Conservation (phyloP, 2,113 vertebrate species). For the Furnarius figulus region DNA sequence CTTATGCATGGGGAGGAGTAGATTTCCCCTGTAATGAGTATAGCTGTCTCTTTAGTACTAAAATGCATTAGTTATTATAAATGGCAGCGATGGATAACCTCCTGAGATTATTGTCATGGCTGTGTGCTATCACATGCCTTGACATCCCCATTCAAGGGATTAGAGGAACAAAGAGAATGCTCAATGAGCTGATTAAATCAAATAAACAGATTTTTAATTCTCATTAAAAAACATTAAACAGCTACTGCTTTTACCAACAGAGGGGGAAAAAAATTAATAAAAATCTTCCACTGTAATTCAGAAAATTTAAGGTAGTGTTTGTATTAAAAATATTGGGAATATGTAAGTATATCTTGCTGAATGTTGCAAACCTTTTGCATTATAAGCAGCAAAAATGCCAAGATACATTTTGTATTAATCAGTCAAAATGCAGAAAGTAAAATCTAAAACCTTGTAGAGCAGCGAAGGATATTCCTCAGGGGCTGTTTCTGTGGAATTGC, state of each 20-base stretch:
- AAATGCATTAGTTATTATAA: constrained; percentile 24
- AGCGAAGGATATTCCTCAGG: constrained; percentile 69
- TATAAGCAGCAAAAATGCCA: constrained; percentile 73
- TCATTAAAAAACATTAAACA: constrained; percentile 40
- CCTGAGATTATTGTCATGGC: constrained; percentile 17
- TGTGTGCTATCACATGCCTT: constrained; percentile 12
- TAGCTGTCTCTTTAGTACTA: neutral
- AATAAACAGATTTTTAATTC: constrained; percentile 53
- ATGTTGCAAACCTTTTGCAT: constrained; percentile 70
- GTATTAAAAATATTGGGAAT: constrained; percentile 39
- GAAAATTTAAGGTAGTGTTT: constrained; percentile 57
- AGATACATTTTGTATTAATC: constrained; percentile 76
- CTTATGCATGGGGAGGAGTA: neutral
- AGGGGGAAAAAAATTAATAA: neutral
- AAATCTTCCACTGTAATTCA: constrained; percentile 18
- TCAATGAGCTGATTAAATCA: constrained; percentile 47
- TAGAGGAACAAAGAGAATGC: constrained; percentile 48
- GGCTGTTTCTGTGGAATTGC: constrained; percentile 68
- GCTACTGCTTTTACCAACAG: constrained; percentile 14
- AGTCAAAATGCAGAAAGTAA: constrained; percentile 75
- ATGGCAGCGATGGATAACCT: neutral
- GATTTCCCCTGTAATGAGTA: neutral
- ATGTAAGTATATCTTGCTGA: constrained; percentile 50
- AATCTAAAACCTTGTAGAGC: constrained; percentile 63
- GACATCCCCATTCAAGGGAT: constrained; percentile 44